These are phyloP conservation scores for Acanthis flammea DNA, from an alignment of 2,797 vertebrate genomes.

Conservation along the genomic window DNA sequence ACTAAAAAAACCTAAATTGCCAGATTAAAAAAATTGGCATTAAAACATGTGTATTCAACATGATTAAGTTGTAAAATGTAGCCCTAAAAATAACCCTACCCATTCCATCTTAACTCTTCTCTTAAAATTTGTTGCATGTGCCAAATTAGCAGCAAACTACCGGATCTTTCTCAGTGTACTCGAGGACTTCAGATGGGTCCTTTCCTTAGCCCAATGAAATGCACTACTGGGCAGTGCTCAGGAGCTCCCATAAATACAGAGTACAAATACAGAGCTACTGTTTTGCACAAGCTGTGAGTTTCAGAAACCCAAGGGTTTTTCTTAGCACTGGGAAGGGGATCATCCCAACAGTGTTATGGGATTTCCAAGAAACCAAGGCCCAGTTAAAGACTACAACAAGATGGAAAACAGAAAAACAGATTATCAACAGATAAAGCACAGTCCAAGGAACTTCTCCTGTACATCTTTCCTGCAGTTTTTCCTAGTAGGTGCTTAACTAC, in stretches of 20 bases:
- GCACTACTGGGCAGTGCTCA: not conserved
- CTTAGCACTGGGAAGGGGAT: not conserved
- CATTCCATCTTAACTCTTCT: not conserved
- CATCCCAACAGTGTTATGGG: not conserved
- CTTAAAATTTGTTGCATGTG: not conserved
- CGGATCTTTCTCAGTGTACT: not conserved
- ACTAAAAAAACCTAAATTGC: not conserved
- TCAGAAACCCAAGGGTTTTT: not conserved
- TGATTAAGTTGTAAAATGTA: not conserved
- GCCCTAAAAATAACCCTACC: not conserved
- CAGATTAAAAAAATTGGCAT: not conserved
- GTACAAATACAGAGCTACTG: not conserved
- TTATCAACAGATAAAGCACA: not conserved
- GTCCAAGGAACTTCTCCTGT: not conserved
- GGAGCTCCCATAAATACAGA: not conserved
- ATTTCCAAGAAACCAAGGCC: not conserved
- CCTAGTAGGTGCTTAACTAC: not conserved
- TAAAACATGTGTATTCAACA: not conserved
- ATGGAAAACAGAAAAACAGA: not conserved
- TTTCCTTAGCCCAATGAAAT: not conserved
- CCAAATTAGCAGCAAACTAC: not conserved
- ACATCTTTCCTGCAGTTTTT: not conserved
- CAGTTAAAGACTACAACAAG: not conserved
- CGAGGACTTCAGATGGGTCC: not conserved
- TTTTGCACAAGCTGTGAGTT: not conserved